phyloP scores from a whole-genome alignment of 1,140 invertebrate genomes.

The Rhyacophila brunnea region DNA sequence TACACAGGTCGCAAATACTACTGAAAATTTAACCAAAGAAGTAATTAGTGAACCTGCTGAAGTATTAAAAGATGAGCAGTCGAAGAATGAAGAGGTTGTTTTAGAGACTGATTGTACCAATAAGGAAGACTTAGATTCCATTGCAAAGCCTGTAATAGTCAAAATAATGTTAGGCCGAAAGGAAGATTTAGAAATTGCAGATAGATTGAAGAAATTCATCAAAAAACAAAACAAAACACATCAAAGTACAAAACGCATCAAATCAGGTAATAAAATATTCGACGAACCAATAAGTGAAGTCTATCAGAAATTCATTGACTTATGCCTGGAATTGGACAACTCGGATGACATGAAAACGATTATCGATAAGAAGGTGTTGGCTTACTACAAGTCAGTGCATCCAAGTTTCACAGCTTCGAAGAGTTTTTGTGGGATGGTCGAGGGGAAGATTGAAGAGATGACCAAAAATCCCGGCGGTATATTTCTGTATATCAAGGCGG shows the following conservation, averaged over 20 bases:
- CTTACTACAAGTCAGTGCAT: conserved; percentile 19
- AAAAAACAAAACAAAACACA: too few relatives aligned
- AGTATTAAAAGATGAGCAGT: neutral
- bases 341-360: conserved; percentile 29
- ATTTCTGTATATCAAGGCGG: conserved; percentile 24
- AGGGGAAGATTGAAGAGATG: conserved; percentile 16
- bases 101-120: neutral
- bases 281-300: conserved; percentile 1
- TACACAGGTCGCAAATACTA: too few relatives aligned
- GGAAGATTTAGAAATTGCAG: neutral
- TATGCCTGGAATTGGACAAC: conserved; percentile 23
- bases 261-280: neutral
- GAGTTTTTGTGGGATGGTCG: conserved; percentile 18
- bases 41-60: neutral
- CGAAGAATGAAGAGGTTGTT: neutral
- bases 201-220: neutral
- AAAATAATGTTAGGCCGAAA: neutral
- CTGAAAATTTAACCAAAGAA: neutral
- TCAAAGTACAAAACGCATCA: too few relatives aligned
- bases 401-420: conserved; percentile 15
- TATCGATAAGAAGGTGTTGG: conserved; percentile 20
- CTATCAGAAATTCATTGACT: conserved; percentile 23
- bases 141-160: neutral
- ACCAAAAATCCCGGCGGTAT: conserved; percentile 2
- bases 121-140: neutral